A percentile compares a stretch with the other conserved stretches of the same genome.
Evolutionary conservation across 2,113 vertebrate genomes (phyloP).

Genomic region (Raja brachyura): DNA sequence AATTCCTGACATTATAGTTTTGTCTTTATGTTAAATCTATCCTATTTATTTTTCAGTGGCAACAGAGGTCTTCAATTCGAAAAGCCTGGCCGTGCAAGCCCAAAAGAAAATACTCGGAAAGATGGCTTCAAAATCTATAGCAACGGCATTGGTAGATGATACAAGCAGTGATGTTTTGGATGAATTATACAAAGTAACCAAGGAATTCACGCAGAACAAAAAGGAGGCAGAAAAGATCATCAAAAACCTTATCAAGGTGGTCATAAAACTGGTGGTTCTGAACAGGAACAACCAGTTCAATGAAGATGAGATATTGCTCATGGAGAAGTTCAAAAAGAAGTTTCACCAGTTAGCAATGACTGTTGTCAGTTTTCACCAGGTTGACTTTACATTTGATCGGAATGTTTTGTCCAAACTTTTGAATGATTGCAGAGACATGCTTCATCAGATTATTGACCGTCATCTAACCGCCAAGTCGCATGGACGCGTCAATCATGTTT

Average conservation of each 20-base stretch:
- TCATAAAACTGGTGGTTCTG: conserved; percentile 74
- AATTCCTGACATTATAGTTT: neutral
- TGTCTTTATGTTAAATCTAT: neutral
- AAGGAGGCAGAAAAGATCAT: conserved; percentile 72
- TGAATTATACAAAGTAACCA: conserved; percentile 73
- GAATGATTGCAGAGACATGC: conserved; percentile 66
- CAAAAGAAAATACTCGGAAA: conserved; percentile 81
- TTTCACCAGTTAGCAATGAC: conserved; percentile 78
- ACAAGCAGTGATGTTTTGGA: conserved; percentile 76
- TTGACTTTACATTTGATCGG: conserved; percentile 76
- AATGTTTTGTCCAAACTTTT: conserved; percentile 66
- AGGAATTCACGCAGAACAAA: conserved; percentile 70
- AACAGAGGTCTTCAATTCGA: conserved; percentile 75
- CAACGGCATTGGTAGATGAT: conserved; percentile 73
- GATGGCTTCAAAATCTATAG: conserved; percentile 76
- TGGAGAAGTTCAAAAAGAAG: conserved; percentile 78
- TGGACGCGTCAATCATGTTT: conserved; percentile 70
- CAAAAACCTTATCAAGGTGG: conserved; percentile 76
- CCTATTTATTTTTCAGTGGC: conserved; percentile 51
- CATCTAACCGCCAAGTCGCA: conserved; percentile 76
- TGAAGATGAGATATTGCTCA: conserved; percentile 64
- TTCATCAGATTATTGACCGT: conserved; percentile 71
- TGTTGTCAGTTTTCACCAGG: conserved; percentile 76
- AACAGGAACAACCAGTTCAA: conserved; percentile 75
- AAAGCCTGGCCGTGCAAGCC: conserved; percentile 75